Evolutionary conservation across 2,888 invertebrate genomes (phyloP).

Genomic region (Acronicta psi): DNA sequence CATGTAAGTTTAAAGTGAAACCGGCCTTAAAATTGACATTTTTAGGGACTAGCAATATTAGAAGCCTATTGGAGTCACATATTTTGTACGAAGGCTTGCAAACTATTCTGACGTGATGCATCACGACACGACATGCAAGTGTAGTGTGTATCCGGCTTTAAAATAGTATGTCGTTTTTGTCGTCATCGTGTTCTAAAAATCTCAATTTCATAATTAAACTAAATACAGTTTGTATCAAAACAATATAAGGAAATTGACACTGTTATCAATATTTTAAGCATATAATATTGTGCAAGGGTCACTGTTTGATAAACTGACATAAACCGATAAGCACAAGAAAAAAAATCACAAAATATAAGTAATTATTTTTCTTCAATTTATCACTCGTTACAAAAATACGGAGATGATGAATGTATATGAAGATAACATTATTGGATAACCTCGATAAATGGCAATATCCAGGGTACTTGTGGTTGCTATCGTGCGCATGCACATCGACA

Average conservation of each 20-base stretch:
- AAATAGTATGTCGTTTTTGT: background rate
- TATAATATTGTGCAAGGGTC: constrained; percentile 81
- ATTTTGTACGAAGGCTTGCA: too few relatives aligned
- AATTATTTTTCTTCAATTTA: constrained; percentile 70
- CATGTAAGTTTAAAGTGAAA: too few relatives aligned
- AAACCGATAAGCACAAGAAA: constrained; percentile 69
- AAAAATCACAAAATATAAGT: constrained; percentile 70
- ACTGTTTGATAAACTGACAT: constrained; percentile 74
- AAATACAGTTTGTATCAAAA: constrained; percentile 23
- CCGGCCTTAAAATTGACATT: too few relatives aligned
- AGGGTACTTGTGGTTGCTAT: constrained; percentile 21
- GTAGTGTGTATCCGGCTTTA: too few relatives aligned
- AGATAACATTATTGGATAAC: constrained; percentile 65
- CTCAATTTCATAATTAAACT: constrained; percentile 41
- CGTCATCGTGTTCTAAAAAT: constrained; percentile 13
- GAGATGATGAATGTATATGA: constrained; percentile 50
- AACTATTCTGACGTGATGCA: too few relatives aligned
- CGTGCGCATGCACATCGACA: constrained; percentile 21
- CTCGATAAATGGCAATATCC: constrained; percentile 45
- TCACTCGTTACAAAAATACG: constrained; percentile 66
- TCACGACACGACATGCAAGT: too few relatives aligned
- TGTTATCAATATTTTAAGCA: constrained; percentile 70
- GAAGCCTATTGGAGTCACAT: too few relatives aligned
- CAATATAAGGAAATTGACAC: constrained; percentile 69
- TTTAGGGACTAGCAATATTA: too few relatives aligned